These are phyloP conservation scores for Cylloceria caligata DNA, from an alignment of 2,888 invertebrate species.

Conservation along the genomic window DNA sequence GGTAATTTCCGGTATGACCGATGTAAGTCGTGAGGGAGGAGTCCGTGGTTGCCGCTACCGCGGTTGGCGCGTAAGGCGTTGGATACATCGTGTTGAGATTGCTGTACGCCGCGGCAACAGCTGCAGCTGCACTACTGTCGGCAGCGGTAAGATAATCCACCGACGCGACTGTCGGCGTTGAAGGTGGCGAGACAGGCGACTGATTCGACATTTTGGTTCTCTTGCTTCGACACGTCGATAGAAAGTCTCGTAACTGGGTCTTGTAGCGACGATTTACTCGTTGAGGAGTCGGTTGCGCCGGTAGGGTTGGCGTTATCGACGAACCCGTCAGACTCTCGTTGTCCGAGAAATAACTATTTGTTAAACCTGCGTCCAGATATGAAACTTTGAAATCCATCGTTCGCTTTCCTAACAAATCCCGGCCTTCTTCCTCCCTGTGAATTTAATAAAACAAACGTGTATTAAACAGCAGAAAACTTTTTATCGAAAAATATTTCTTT, in stretches of 20 bases:
- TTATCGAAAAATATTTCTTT: too few species aligned
- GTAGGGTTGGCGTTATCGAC: constrained; percentile 85
- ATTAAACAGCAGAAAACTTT: not conserved
- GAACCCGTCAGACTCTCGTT: constrained; percentile 89
- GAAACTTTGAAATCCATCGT: constrained; percentile 99
- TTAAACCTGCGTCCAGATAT: constrained; percentile 97
- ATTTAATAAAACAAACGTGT: constrained; percentile 22
- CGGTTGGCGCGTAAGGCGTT: constrained; percentile 91
- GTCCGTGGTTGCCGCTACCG: constrained; percentile 89
- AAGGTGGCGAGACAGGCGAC: constrained; percentile 86
- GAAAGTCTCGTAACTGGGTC: constrained; percentile 95
- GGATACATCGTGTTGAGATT: constrained; percentile 92
- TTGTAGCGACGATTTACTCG: constrained; percentile 94
- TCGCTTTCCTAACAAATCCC: constrained; percentile 97
- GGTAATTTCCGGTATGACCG: constrained; percentile 90
- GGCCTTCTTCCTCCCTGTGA: constrained; percentile 98
- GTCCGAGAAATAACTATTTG: constrained; percentile 96
- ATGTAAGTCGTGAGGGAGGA: constrained; percentile 88
- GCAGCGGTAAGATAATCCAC: constrained; percentile 89
- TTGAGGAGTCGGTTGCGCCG: constrained; percentile 89
- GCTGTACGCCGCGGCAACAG: constrained; percentile 92
- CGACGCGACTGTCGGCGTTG: constrained; percentile 86
- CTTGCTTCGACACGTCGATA: constrained; percentile 95
- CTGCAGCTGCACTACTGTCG: constrained; percentile 87
- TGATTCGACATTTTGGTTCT: constrained; percentile 85